Percentiles rank a stretch among this genome's conserved stretches.
phyloP scores from a whole-genome alignment of 1,140 invertebrate species.

The Patella vulgata region DNA sequence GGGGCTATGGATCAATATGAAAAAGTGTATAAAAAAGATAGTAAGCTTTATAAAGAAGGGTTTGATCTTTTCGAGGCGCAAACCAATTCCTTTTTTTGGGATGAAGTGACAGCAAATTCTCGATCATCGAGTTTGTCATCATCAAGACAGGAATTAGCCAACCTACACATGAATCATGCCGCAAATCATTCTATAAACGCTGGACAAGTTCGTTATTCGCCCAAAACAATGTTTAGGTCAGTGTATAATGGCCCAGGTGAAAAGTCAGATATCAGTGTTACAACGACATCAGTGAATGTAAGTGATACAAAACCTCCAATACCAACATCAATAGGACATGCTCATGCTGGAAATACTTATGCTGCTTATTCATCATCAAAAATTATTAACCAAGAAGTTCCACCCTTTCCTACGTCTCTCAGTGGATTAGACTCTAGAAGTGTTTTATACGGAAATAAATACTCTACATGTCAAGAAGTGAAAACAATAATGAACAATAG shows the following conservation, averaged over 20 bases:
- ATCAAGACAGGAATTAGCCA: slow-evolving; percentile 46
- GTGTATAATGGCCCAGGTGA: slow-evolving; percentile 59
- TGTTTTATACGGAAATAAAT: slow-evolving; percentile 29
- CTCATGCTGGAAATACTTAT: slow-evolving; percentile 3
- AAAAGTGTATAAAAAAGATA: slow-evolving; percentile 46
- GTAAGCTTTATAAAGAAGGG: slow-evolving; percentile 48
- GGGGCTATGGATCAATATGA: slow-evolving; percentile 37
- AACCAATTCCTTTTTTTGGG: slow-evolving; percentile 34
- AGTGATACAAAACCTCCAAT: slow-evolving; percentile 32
- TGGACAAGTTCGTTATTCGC: slow-evolving; percentile 33
- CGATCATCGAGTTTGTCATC: slow-evolving; percentile 50
- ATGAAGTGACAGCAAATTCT: slow-evolving; percentile 38
- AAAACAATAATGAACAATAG: slow-evolving; percentile 25
- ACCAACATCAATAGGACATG: slow-evolving; percentile 15
- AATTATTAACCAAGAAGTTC: slow-evolving; percentile 4
- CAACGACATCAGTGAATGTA: slow-evolving; percentile 65
- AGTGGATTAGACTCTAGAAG: slow-evolving; percentile 26
- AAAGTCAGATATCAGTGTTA: slow-evolving; percentile 45
- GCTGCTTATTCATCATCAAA: slow-evolving; percentile 16
- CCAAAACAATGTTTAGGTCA: slow-evolving; percentile 29
- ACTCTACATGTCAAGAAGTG: slow-evolving; percentile 19
- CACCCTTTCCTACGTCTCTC: slow-evolving; percentile 8
- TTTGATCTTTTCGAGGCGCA: slow-evolving; percentile 52
- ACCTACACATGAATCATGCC: slow-evolving; percentile 46
- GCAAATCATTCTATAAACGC: slow-evolving; percentile 38